Evolutionary conservation across 2,888 invertebrate genomes (phyloP), one percentile per base, ranked within the genome.

Genomic region (Camptogramma bilineatum): DNA sequence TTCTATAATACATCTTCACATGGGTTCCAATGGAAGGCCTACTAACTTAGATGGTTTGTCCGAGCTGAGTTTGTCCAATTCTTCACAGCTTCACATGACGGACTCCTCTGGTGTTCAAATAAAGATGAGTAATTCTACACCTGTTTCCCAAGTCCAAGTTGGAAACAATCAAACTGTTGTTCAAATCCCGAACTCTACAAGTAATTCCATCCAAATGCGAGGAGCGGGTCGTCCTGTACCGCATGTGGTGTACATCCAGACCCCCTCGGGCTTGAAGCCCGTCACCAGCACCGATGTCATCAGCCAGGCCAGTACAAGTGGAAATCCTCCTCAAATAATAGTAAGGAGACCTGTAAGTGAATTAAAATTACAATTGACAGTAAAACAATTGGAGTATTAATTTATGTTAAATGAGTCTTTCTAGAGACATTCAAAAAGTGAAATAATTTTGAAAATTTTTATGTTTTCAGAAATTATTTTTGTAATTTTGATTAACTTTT

Each of bases 191-290:
- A 91, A 80, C 72, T 82, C 91, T 13, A 76, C 84, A 17, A 88
- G 80, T 62, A 91, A 87, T 75, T 82, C 92, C 1, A 87, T 92
- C 69, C 93, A 93, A 73, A 73, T 92, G 58, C 75, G 93, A 58
- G 87, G 88, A 21, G 69, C 86, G 0, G 77, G 83, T 0, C 81
- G 93, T 62, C 80, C 91, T 47, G 85, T 94, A 70, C 87, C 94
- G n/a, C 94, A 94, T 73, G 88, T 95, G 70, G 94, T 95, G 44
- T 95, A 95, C 75, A 94, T 95, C 61, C 94, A 95, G 80, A 93
- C 94, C 21, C 93, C 94, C 0, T 87, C 91, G 16, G 94, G 94
- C 28, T 74, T 94, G 72, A 93, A 93, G 71, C 88, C 92, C 5
- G 90, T 93, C 50, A 84, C 90, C 3, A 91, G 90, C 67, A 87